These are phyloP conservation scores for Notarius lentiginosus DNA, from an alignment of 2,113 vertebrate species.

Conservation along the genomic window DNA sequence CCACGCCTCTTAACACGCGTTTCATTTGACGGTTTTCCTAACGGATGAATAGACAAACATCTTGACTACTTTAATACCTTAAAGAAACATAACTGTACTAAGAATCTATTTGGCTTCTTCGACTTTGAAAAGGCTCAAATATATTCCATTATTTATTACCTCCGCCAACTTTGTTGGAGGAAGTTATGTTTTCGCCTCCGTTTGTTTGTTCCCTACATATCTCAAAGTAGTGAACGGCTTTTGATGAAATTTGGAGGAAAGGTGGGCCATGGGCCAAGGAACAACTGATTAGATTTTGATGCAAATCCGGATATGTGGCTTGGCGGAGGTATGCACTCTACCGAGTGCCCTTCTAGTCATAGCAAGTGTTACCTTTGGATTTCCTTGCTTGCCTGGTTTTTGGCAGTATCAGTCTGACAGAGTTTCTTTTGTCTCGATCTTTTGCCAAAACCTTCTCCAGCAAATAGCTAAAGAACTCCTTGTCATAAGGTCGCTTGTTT, in stretches of 20 bases:
- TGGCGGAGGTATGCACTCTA: no score
- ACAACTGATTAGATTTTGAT: no score
- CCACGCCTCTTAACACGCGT: conserved; percentile 35
- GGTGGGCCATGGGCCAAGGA: no score
- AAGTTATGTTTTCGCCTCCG: no score
- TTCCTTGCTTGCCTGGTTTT: conserved; percentile 32
- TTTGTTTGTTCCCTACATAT: no score
- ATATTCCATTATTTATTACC: no score
- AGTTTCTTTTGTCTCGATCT: conserved; percentile 46
- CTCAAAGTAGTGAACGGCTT: no score
- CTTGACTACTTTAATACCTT: background rate
- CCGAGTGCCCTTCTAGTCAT: no score
- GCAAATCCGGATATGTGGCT: no score
- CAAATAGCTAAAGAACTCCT: conserved; percentile 49
- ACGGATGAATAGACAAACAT: background rate
- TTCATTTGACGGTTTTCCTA: conserved; percentile 54
- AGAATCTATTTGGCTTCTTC: background rate
- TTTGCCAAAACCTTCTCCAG: conserved; percentile 45
- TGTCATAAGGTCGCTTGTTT: conserved; percentile 49
- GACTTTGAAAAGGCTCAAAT: background rate
- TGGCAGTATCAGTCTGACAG: conserved; percentile 35
- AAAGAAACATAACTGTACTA: background rate
- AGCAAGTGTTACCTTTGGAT: conserved; percentile 35
- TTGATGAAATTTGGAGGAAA: no score
- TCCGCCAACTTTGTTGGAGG: no score